phyloP scores from a whole-genome alignment of 2,888 invertebrate genomes.

The Caenorhabditis uteleia region DNA sequence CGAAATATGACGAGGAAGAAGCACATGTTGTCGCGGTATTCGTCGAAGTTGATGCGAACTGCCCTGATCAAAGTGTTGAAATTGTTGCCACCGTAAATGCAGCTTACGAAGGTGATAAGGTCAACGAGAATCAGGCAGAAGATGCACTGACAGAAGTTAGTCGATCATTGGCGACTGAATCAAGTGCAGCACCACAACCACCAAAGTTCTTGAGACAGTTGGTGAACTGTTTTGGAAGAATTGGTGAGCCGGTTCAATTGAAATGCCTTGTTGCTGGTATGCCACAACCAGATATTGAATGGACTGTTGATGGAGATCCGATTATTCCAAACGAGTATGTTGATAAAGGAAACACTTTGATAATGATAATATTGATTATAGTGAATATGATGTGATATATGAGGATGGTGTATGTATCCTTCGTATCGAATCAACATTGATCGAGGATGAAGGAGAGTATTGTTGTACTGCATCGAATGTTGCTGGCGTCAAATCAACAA shows the following conservation, averaged over 20 bases:
- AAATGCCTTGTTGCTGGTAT: constrained; percentile 70
- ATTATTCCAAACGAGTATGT: constrained; percentile 59
- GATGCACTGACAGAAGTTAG: constrained; percentile 35
- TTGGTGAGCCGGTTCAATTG: constrained; percentile 54
- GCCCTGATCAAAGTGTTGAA: constrained; percentile 57
- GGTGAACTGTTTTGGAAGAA: constrained; percentile 33
- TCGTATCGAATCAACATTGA: constrained; percentile 53
- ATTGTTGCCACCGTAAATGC: constrained; percentile 54
- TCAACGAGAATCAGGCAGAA: background rate
- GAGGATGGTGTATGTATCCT: constrained; percentile 67
- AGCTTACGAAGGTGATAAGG: constrained; percentile 20
- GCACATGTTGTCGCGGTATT: constrained; percentile 54
- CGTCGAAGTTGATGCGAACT: constrained; percentile 56
- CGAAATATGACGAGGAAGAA: constrained; percentile 45
- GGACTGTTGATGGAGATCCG: constrained; percentile 67
- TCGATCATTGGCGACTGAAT: constrained; percentile 41
- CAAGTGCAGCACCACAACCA: constrained; percentile 43
- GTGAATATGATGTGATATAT: constrained; percentile 65
- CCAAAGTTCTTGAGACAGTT: constrained; percentile 52
- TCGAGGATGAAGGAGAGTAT: constrained; percentile 87
- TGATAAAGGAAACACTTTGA: background rate
- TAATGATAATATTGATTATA: constrained; percentile 8
- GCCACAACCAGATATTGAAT: constrained; percentile 70
- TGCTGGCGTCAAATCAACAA: constrained; percentile 81
- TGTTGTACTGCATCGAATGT: constrained; percentile 83